Conservation (phyloP, 2,888 invertebrate species). For the Trimorus sp. region DNA sequence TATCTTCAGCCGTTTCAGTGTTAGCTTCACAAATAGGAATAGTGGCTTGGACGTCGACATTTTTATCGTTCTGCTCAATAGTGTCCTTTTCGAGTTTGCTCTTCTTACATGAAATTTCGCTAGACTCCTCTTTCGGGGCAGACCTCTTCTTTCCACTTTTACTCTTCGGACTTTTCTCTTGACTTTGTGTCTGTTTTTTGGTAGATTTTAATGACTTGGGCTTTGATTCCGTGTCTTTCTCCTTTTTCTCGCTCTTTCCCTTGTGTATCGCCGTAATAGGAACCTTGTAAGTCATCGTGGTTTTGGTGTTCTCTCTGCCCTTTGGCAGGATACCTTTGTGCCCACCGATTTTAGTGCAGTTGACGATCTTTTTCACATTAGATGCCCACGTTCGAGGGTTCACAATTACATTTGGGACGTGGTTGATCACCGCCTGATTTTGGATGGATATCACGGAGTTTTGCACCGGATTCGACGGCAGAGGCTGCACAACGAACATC, state of each 20-base stretch:
- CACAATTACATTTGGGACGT: conserved; percentile 76
- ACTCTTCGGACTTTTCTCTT: conserved; percentile 55
- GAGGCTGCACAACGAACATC: conserved; percentile 80
- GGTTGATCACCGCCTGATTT: conserved; percentile 75
- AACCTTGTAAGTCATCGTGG: conserved; percentile 80
- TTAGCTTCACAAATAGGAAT: too few species aligned
- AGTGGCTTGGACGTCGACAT: not conserved
- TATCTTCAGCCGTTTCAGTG: too few species aligned
- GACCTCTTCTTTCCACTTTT: conserved; percentile 69
- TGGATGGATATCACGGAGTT: conserved; percentile 76
- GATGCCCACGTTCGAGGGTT: conserved; percentile 78
- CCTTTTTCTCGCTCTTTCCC: conserved; percentile 72
- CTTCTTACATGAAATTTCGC: conserved; percentile 70
- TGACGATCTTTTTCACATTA: conserved; percentile 78
- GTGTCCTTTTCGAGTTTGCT: conserved; percentile 62
- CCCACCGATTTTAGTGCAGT: conserved; percentile 78
- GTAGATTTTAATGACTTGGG: conserved; percentile 49
- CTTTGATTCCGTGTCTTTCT: conserved; percentile 69
- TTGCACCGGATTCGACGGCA: conserved; percentile 73
- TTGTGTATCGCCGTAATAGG: conserved; percentile 80
- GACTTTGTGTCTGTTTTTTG: conserved; percentile 39
- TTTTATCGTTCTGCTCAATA: conserved; percentile 37
- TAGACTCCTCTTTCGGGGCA: conserved; percentile 35
- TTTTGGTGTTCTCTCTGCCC: conserved; percentile 78
- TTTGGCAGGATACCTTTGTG: conserved; percentile 79